phyloP scores from a whole-genome alignment of 2,797 vertebrate genomes.

The Pangasius sanitwongsei region DNA sequence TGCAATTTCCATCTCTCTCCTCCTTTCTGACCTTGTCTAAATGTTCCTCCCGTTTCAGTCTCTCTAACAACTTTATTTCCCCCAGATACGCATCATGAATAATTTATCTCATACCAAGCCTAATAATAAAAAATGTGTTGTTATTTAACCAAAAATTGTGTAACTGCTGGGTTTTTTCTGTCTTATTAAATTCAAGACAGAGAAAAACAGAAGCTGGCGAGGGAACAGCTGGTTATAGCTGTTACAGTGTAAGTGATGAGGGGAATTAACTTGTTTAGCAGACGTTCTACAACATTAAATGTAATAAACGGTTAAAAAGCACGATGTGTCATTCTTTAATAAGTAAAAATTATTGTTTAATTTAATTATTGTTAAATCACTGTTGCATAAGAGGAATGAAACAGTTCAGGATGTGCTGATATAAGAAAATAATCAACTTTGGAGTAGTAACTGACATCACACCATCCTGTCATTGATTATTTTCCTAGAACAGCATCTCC shows the following conservation, averaged over 20 bases:
- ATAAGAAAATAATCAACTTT: neutral
- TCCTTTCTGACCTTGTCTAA: conserved; percentile 48
- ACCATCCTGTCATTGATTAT: neutral
- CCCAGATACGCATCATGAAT: conserved; percentile 46
- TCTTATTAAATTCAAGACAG: neutral
- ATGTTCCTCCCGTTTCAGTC: conserved; percentile 48
- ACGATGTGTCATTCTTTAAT: neutral
- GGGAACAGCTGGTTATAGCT: neutral
- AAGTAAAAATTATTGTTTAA: neutral
- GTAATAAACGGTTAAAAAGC: neutral
- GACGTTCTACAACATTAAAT: no score
- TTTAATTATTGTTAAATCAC: neutral
- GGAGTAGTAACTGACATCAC: neutral
- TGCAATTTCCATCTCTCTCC: conserved; percentile 64
- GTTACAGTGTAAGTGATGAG: neutral
- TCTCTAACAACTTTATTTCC: conserved; percentile 41
- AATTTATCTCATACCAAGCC: conserved; percentile 40
- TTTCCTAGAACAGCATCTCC: neutral
- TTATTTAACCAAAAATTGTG: conserved; percentile 14
- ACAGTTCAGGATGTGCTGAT: neutral
- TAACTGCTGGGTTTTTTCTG: neutral
- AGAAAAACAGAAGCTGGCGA: neutral
- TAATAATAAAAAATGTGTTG: neutral
- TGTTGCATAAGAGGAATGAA: neutral
- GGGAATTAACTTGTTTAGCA: neutral